These are phyloP conservation scores for Melanotaenia maccullochi DNA, from an alignment of 2,797 vertebrate species.

Conservation along the genomic window DNA sequence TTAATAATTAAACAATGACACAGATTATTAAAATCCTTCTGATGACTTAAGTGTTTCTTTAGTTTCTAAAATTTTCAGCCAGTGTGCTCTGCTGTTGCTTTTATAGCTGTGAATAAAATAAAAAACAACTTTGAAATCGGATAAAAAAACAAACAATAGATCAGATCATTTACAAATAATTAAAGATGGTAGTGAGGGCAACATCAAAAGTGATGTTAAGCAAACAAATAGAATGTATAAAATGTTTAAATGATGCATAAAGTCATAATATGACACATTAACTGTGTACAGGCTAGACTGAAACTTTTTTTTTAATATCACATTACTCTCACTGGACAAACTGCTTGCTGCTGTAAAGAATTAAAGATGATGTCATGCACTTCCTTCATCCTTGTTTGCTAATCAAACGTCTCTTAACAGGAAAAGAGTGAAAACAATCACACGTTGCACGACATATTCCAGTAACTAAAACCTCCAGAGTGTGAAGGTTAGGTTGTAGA, in stretches of 20 bases:
- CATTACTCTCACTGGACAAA: background rate
- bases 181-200: background rate
- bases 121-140: background rate
- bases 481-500: background rate
- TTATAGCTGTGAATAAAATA: background rate
- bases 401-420: background rate
- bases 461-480: background rate
- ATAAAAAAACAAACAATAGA: background rate
- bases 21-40: background rate
- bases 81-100: background rate
- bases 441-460: background rate
- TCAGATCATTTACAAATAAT: slow-evolving; percentile 10
- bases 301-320: background rate
- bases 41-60: slow-evolving; percentile 3
- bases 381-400: background rate
- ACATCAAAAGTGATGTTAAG: background rate
- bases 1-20: background rate
- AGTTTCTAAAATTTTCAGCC: background rate
- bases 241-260: background rate
- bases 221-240: background rate
- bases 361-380: background rate
- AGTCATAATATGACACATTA: background rate
- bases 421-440: background rate
- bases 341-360: background rate
- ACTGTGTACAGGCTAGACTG: background rate